Conservation (phyloP, 2,888 invertebrate species). For the Craniophora ligustri region DNA sequence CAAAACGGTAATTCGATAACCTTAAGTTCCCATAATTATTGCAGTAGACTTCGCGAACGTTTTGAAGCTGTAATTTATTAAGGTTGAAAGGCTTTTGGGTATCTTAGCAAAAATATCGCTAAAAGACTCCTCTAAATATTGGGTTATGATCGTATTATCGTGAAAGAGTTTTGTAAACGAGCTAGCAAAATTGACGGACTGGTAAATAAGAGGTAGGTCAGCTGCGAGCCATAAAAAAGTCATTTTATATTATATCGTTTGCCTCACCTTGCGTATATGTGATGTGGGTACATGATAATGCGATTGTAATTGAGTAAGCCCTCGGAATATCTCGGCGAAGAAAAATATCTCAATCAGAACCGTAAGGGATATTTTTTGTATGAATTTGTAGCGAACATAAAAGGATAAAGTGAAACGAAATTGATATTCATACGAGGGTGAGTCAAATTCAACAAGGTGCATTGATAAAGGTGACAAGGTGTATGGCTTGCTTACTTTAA, state of each 20-base stretch:
- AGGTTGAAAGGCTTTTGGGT: constrained; percentile 48
- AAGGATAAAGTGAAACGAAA: neutral
- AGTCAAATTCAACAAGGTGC: constrained; percentile 11
- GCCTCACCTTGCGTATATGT: constrained; percentile 19
- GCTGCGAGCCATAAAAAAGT: constrained; percentile 29
- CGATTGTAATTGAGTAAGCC: constrained; percentile 32
- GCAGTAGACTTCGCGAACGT: constrained; percentile 43
- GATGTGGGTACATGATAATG: constrained; percentile 25
- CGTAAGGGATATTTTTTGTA: constrained; percentile 5
- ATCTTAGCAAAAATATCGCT: constrained; percentile 48
- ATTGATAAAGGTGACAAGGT: constrained; percentile 16
- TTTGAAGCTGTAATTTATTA: constrained; percentile 52
- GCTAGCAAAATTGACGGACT: constrained; percentile 42
- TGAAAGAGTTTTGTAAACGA: constrained; percentile 52
- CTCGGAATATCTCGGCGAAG: constrained; percentile 17
- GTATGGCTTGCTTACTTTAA: constrained; percentile 25
- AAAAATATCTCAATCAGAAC: constrained; percentile 27
- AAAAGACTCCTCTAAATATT: constrained; percentile 51
- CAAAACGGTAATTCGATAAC: constrained; percentile 47
- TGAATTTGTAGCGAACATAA: neutral
- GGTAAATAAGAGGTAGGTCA: constrained; percentile 39
- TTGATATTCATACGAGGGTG: constrained; percentile 1
- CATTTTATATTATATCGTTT: constrained; percentile 35
- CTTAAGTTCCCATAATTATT: constrained; percentile 49
- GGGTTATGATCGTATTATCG: constrained; percentile 54